These are phyloP conservation scores for Tetranychus truncatus DNA, from an alignment of 2,888 invertebrate genomes.

Conservation along the genomic window DNA sequence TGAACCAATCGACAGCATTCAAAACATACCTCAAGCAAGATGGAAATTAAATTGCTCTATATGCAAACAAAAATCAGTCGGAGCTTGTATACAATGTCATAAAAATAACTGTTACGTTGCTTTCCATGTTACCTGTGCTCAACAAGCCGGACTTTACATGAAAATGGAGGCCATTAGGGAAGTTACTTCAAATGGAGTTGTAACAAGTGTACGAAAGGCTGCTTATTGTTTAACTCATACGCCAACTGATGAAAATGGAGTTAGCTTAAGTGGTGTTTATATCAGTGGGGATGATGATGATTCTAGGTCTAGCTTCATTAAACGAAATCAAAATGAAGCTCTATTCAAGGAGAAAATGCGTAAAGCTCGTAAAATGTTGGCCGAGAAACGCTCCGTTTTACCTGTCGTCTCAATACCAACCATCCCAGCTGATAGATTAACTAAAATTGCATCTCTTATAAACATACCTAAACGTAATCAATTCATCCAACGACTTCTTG, in stretches of 20 bases:
- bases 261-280: conserved; percentile 17
- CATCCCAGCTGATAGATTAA: conserved; percentile 61
- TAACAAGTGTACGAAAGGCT: conserved; percentile 74
- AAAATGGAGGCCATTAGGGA: conserved; percentile 77
- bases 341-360: conserved; percentile 57
- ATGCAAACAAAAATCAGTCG: conserved; percentile 75
- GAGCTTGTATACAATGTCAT: conserved; percentile 96
- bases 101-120: conserved; percentile 84
- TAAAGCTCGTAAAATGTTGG: conserved; percentile 64
- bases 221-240: conserved; percentile 91
- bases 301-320: conserved; percentile 6
- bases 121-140: conserved; percentile 97
- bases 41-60: conserved; percentile 94
- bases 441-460: conserved; percentile 64
- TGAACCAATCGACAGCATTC: conserved; percentile 92
- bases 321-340: conserved; percentile 28
- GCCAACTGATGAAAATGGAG: conserved; percentile 39
- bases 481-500: conserved; percentile 69
- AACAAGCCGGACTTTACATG: conserved; percentile 79
- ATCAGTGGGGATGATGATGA: conserved; percentile 18
- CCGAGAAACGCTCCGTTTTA: conserved; percentile 69
- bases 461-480: conserved; percentile 53
- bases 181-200: conserved; percentile 42
- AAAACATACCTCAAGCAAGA: conserved; percentile 80
- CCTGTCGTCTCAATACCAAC: conserved; percentile 85